A percentile compares a stretch with the other conserved stretches of the same genome.
phyloP scores from a whole-genome alignment of 2,888 invertebrate genomes.

The Opisthograptis luteolata region DNA sequence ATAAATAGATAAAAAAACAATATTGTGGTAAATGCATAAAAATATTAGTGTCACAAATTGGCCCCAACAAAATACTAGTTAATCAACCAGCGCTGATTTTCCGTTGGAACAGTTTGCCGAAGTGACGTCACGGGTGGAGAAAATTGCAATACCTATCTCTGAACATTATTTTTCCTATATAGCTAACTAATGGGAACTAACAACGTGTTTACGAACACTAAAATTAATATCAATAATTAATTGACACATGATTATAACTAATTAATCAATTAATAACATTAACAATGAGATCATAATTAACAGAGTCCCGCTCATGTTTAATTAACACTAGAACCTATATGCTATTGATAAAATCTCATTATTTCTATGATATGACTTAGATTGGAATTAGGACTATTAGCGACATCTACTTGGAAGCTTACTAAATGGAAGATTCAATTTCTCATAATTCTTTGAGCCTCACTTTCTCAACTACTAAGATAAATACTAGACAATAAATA shows the following conservation, averaged over 20 bases:
- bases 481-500: too few species aligned
- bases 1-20: too few species aligned
- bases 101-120: too few species aligned
- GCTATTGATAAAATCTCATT: not conserved
- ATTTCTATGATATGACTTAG: not conserved
- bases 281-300: not conserved
- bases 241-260: not conserved
- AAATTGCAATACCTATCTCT: not conserved
- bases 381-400: conserved; percentile 14
- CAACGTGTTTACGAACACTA: not conserved
- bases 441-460: not conserved
- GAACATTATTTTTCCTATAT: not conserved
- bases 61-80: too few species aligned
- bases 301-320: not conserved
- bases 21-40: too few species aligned
- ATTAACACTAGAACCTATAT: not conserved
- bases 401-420: conserved; percentile 23
- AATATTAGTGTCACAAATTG: too few species aligned
- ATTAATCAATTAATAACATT: not conserved
- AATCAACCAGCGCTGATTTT: too few species aligned
- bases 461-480: too few species aligned
- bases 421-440: not conserved
- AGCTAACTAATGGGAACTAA: not conserved
- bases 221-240: not conserved
- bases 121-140: too few species aligned